phyloP scores from a whole-genome alignment of 2,888 invertebrate genomes.

The Anthophora plumipes region DNA sequence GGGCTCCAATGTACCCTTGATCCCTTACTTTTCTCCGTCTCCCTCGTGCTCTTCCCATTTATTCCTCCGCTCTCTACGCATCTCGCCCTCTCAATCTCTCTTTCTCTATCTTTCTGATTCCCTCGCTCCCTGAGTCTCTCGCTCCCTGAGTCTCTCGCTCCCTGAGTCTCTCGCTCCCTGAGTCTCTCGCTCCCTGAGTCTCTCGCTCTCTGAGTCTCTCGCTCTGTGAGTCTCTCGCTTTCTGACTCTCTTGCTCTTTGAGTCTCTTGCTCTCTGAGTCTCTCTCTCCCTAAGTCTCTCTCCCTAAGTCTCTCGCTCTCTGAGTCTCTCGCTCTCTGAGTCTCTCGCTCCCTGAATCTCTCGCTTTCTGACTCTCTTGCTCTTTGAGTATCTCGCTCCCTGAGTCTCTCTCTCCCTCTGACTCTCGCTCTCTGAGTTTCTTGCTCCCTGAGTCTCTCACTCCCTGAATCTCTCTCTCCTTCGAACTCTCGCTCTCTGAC shows the following conservation, averaged over 20 bases:
- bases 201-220: too few relatives aligned
- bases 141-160: neutral
- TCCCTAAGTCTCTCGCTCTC: neutral
- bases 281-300: neutral
- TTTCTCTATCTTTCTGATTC: neutral
- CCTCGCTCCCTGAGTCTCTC: neutral
- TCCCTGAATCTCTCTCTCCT: neutral
- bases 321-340: too few relatives aligned
- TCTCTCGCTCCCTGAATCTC: neutral
- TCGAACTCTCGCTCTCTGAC: neutral
- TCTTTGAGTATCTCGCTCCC: neutral
- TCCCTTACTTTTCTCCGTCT: neutral
- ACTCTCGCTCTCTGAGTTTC: neutral
- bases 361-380: neutral
- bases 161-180: neutral
- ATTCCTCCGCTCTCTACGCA: neutral
- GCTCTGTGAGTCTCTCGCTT: neutral
- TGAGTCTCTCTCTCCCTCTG: neutral
- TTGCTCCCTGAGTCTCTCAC: neutral
- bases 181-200: neutral
- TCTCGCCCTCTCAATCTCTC: too few relatives aligned
- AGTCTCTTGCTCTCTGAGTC: too few relatives aligned
- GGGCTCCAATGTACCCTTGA: conserved; percentile 15
- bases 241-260: neutral
- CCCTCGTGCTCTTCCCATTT: neutral